These are phyloP conservation scores for Agelaius tricolor DNA, from an alignment of 2,113 vertebrate species.

Conservation along the genomic window DNA sequence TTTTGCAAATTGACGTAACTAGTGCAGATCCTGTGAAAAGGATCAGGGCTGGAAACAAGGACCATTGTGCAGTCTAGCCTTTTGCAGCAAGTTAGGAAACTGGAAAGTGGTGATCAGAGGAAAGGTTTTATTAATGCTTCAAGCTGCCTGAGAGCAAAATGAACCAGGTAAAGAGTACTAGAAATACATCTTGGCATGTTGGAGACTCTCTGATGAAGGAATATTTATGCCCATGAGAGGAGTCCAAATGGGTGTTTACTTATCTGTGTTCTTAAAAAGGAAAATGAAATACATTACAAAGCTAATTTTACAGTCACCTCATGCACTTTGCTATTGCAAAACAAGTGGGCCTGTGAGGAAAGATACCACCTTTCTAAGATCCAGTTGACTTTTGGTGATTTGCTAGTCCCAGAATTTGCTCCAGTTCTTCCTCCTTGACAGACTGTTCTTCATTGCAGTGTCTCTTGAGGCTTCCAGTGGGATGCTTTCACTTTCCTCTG, in stretches of 20 bases:
- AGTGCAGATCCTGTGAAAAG: conserved; percentile 9
- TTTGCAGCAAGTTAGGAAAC: not conserved
- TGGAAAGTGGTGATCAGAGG: not conserved
- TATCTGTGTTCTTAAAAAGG: not conserved
- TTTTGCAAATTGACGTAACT: not conserved
- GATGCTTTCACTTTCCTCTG: not conserved
- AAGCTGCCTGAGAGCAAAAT: not conserved
- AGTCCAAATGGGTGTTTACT: not conserved
- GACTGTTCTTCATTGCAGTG: not conserved
- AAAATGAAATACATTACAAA: not conserved
- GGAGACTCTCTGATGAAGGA: not conserved
- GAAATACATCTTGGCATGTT: not conserved
- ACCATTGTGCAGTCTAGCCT: not conserved
- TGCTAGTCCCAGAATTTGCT: not conserved
- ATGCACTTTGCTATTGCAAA: not conserved
- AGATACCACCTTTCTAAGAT: not conserved
- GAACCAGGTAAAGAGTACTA: not conserved
- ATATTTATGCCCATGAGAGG: not conserved
- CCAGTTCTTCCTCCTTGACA: not conserved
- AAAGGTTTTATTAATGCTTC: not conserved
- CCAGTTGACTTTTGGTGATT: not conserved
- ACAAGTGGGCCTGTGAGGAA: not conserved
- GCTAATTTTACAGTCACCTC: not conserved
- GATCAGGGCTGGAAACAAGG: conserved; percentile 10
- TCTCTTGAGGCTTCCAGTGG: not conserved